Evolutionary conservation across 2,113 vertebrate species (phyloP).

Genomic region (Dromaius novaehollandiae): DNA sequence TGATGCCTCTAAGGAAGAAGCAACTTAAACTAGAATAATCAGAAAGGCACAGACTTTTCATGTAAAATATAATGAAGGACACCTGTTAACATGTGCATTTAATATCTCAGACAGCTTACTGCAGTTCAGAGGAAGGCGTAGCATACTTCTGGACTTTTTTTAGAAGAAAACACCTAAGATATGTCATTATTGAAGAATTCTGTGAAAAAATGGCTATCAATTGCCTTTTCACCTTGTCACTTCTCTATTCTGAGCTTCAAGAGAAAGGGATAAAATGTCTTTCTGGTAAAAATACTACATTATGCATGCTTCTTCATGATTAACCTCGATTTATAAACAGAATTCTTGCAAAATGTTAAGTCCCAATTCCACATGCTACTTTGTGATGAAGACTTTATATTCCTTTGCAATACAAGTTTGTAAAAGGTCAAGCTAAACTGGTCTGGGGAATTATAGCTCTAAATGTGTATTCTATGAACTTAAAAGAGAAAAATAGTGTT

Average conservation of each 20-base stretch:
- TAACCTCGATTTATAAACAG: neutral
- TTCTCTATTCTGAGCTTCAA: constrained; percentile 14
- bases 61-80: neutral
- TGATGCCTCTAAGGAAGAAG: neutral
- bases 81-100: neutral
- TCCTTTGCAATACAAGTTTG: neutral
- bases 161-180: neutral
- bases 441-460: neutral
- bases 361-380: neutral
- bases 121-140: neutral
- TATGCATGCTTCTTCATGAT: neutral
- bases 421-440: constrained; percentile 8
- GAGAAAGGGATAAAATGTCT: neutral
- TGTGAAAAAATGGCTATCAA: neutral
- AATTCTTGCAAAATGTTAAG: neutral
- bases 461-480: neutral
- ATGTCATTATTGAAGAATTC: constrained; percentile 7
- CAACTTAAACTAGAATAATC: neutral
- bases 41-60: neutral
- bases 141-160: neutral
- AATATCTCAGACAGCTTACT: neutral
- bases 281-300: neutral
- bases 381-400: neutral
- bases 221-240: constrained; percentile 12
- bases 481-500: neutral